Evolutionary conservation across 1,140 invertebrate species (phyloP).

Genomic region (Drosophila simulans): DNA sequence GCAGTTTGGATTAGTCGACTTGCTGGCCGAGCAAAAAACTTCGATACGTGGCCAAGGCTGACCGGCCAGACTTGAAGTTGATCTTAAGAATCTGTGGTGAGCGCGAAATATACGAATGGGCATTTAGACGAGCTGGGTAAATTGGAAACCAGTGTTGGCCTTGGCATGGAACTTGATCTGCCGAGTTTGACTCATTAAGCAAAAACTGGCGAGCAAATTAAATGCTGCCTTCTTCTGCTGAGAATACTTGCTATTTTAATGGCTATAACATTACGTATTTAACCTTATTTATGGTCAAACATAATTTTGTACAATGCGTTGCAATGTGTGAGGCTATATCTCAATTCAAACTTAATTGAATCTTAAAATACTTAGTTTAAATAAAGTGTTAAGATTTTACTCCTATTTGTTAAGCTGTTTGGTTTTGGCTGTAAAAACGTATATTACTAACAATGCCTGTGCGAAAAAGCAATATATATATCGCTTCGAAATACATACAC

Average conservation of each 20-base stretch:
- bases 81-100: conserved; percentile 62
- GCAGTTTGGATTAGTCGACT: conserved; percentile 9
- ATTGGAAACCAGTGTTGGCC: conserved; percentile 17
- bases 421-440: no score
- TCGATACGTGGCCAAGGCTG: conserved; percentile 47
- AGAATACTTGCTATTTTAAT: not conserved
- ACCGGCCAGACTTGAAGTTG: conserved; percentile 31
- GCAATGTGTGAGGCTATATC: not conserved
- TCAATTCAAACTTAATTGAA: not conserved
- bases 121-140: not conserved
- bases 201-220: conserved; percentile 30
- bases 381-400: no score
- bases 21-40: conserved; percentile 9
- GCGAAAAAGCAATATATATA: not conserved
- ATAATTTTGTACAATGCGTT: not conserved
- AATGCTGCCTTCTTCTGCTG: not conserved
- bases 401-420: no score
- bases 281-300: not conserved
- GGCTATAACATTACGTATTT: no score
- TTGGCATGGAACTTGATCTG: conserved; percentile 46
- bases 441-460: no score
- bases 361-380: no score
- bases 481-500: not conserved
- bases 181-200: conserved; percentile 12
- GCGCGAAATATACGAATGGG: conserved; percentile 3